Evolutionary conservation across 2,888 invertebrate species (phyloP), one percentile per base, ranked within the genome.

Genomic region (Limnephilus lunatus): DNA sequence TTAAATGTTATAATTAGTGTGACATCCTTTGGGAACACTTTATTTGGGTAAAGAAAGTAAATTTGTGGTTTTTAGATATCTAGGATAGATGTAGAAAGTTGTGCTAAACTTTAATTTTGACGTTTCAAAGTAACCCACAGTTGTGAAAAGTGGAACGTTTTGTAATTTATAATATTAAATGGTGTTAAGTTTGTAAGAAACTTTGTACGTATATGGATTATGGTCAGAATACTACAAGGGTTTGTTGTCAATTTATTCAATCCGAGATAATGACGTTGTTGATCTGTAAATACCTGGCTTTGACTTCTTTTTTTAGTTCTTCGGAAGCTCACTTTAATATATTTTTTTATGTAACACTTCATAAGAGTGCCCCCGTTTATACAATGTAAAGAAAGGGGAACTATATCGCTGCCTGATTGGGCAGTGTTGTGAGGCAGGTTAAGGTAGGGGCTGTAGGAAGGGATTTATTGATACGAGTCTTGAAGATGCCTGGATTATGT

Each of bases 81-180:
- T 86, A 44, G 25, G n/a, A 68, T 19, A 53, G 68, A 31, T 53
- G n/a, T 87, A 68, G 53, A 89, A 89, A 89, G 89, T 89, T 81
- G 44, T 14, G 83, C 35, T 68, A 86, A 91, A 91, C n/a, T 91
- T 83, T 48, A 15, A 48, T 14, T 14, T 91, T 91, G 86, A 91
- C 86, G 91, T 91, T 91, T 86, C 30, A 35, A 82, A 82, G 68
- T 68, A n/a, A 68, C 68, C 68, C 68, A 68, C 68, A 25, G 9
- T 68, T 25, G 68, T 68, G n/a, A n/a, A 68, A 68, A 68, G 68
- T 68, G 2, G 68, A 68, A 68, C 68, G 25, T 25, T 68, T 68
- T 68, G 68, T 68, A 7, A n/a, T 68, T 68, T 53, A 53, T 19
- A n/a, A 25, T 53, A 53, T 53, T 25, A 25, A 68, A 68, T 68